Evolutionary conservation across 2,888 invertebrate species (phyloP).

Genomic region (Odontothrips loti): DNA sequence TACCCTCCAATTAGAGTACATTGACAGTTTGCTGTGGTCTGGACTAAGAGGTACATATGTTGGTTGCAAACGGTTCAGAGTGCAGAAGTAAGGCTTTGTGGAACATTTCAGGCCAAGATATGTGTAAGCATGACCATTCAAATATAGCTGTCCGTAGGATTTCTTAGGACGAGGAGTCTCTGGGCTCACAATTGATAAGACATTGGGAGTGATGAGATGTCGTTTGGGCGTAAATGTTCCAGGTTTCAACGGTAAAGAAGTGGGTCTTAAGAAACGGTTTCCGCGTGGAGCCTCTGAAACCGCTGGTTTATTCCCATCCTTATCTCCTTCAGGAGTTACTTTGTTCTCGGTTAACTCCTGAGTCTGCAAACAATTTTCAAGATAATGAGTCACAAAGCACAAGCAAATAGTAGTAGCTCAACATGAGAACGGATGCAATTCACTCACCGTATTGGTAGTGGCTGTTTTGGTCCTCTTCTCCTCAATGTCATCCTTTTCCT

Average conservation of each 20-base stretch:
- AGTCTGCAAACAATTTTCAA: neutral
- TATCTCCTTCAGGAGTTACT: neutral
- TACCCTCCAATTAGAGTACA: slow-evolving; percentile 95
- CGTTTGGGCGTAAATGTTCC: slow-evolving; percentile 76
- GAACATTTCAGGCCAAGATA: slow-evolving; percentile 87
- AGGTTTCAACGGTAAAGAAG: slow-evolving; percentile 76
- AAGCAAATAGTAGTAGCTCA: neutral
- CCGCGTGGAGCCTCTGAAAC: neutral
- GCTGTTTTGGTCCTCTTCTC: neutral
- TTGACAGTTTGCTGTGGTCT: slow-evolving; percentile 83
- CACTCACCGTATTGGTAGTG: neutral
- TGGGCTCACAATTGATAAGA: slow-evolving; percentile 79
- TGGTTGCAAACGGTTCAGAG: slow-evolving; percentile 88
- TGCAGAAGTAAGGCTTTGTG: slow-evolving; percentile 87
- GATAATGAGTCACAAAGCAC: neutral
- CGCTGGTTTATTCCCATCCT: slow-evolving; percentile 51
- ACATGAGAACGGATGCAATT: too few species aligned
- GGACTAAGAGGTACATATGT: slow-evolving; percentile 73
- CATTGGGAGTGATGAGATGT: slow-evolving; percentile 76
- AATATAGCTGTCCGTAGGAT: slow-evolving; percentile 80
- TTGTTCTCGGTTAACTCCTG: neutral
- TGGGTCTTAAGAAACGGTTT: slow-evolving; percentile 47
- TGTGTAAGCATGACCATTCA: slow-evolving; percentile 88
- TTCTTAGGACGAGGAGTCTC: slow-evolving; percentile 88
- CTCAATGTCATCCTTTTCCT: neutral